Conservation (phyloP, 2,113 vertebrate species). For the Chloroceryle aenea region DNA sequence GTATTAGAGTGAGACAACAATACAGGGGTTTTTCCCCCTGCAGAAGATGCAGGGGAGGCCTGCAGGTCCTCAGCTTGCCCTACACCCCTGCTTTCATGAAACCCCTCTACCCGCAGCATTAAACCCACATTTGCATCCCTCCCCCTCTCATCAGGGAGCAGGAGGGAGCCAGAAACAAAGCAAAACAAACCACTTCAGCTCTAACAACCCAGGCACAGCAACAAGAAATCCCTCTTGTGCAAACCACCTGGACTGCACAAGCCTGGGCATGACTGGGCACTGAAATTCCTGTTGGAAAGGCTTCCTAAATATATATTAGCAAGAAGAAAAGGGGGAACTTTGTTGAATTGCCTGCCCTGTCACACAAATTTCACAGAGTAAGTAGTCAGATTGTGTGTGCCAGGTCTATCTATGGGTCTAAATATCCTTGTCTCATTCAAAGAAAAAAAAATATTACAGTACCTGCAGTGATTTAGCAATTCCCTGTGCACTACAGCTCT, state of each 20-base stretch:
- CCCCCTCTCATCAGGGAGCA: not conserved
- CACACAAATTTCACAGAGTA: not conserved
- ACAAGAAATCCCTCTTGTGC: not conserved
- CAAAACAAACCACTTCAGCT: not conserved
- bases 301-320: not conserved
- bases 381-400: not conserved
- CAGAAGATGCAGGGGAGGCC: not conserved
- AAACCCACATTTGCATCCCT: not conserved
- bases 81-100: not conserved
- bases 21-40: too few species aligned
- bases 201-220: not conserved
- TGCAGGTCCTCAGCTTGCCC: not conserved
- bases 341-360: not conserved
- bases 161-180: not conserved
- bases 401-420: not conserved
- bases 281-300: not conserved
- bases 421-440: not conserved
- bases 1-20: not conserved
- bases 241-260: not conserved
- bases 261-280: not conserved
- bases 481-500: not conserved
- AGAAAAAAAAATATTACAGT: not conserved
- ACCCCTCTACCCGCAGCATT: not conserved
- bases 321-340: not conserved
- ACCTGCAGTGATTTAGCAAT: not conserved